Evolutionary conservation across 2,797 vertebrate genomes (phyloP).

Genomic region (Esox lucius): DNA sequence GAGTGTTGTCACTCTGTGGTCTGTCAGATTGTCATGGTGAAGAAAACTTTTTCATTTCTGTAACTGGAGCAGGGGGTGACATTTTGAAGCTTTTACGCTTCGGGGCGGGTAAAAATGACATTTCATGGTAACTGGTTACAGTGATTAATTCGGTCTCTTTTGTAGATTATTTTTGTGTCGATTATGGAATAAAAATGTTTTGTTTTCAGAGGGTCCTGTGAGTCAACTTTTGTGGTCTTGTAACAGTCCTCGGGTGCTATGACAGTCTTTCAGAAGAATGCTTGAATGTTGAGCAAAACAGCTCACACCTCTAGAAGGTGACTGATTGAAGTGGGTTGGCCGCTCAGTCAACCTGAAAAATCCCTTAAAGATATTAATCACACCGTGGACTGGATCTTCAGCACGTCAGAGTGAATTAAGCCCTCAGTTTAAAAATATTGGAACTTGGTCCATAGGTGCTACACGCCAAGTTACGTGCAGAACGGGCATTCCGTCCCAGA

Average conservation of each 20-base stretch:
- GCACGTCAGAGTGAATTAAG: no score
- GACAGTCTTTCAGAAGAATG: neutral
- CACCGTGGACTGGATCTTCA: no score
- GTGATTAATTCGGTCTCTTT: slow-evolving; percentile 66
- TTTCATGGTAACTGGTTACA: slow-evolving; percentile 65
- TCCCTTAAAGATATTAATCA: no score
- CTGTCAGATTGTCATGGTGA: slow-evolving; percentile 55
- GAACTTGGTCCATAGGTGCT: no score
- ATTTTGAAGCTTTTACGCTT: slow-evolving; percentile 53
- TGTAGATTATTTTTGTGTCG: slow-evolving; percentile 80
- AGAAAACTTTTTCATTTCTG: slow-evolving; percentile 38
- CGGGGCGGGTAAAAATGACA: slow-evolving; percentile 44
- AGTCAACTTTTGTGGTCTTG: neutral
- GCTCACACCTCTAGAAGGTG: neutral
- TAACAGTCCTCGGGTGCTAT: neutral
- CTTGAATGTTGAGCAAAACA: neutral
- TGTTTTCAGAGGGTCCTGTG: slow-evolving; percentile 60
- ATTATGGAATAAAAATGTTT: slow-evolving; percentile 68
- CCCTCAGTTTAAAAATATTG: no score
- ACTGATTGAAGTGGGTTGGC: neutral
- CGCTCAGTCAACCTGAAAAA: no score
- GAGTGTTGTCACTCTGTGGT: slow-evolving; percentile 49
- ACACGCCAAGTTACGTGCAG: no score
- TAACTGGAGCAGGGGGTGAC: slow-evolving; percentile 64
- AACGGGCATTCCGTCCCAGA: no score